Conservation (phyloP, 2,113 vertebrate species). For the Tylochromis polylepis region DNA sequence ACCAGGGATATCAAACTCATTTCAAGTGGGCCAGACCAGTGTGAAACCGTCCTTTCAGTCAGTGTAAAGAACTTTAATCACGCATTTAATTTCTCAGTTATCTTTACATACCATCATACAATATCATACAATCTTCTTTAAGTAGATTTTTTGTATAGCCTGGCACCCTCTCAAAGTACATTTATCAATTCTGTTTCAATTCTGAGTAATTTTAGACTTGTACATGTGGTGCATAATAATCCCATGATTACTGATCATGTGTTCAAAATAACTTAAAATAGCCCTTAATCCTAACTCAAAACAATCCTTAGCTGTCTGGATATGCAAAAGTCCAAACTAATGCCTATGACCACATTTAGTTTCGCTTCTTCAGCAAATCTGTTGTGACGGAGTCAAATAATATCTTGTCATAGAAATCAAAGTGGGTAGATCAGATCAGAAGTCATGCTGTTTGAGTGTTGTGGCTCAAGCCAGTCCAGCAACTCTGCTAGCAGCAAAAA, state of each 20-base stretch:
- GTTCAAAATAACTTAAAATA: not conserved
- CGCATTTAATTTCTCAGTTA: not conserved
- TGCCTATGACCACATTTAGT: not conserved
- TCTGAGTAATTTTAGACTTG: slow-evolving; percentile 2
- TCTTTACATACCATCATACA: not conserved
- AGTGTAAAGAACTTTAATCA: not conserved
- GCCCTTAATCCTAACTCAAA: not conserved
- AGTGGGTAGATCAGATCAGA: not conserved
- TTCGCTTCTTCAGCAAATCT: not conserved
- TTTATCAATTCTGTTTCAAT: not conserved
- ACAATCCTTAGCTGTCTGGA: not conserved
- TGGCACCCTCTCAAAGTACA: not conserved
- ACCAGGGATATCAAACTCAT: not conserved
- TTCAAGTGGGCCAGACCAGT: not conserved
- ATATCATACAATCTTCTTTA: not conserved
- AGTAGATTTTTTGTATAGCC: not conserved
- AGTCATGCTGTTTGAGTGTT: not conserved
- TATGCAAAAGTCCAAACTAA: not conserved
- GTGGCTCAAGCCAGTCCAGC: slow-evolving; percentile 6
- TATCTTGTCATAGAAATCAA: not conserved
- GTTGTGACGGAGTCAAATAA: not conserved
- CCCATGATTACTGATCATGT: slow-evolving; percentile 65
- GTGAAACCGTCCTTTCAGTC: not conserved
- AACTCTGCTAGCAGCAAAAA: not conserved
- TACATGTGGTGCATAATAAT: slow-evolving; percentile 19